These are phyloP conservation scores for Corythornis cristatus DNA, from an alignment of 2,113 vertebrate species.

Conservation along the genomic window DNA sequence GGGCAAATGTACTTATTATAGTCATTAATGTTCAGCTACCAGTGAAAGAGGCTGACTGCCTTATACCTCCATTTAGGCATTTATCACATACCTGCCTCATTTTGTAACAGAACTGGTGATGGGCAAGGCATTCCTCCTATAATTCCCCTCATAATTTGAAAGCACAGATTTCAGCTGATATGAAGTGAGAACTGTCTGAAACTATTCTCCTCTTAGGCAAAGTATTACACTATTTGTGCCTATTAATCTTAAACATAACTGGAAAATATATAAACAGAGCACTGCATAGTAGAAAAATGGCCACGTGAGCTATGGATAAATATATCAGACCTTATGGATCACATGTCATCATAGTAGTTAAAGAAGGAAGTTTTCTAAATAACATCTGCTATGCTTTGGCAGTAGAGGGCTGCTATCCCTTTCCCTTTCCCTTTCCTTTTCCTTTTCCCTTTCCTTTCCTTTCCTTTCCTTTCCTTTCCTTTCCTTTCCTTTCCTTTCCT, in stretches of 20 bases:
- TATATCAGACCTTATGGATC: background rate
- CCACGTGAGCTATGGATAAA: background rate
- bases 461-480: too few species aligned
- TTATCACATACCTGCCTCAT: background rate
- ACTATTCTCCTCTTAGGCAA: background rate
- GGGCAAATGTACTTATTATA: background rate
- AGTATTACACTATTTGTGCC: background rate
- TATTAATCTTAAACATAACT: background rate
- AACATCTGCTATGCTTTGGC: too few species aligned
- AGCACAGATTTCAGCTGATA: background rate
- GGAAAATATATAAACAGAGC: background rate
- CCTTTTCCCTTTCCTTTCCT: too few species aligned
- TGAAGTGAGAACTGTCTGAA: background rate
- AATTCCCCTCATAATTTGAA: background rate
- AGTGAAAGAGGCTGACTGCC: background rate
- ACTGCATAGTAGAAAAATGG: background rate
- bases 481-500: too few species aligned
- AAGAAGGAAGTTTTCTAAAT: background rate
- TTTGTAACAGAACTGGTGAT: background rate
- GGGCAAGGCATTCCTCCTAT: background rate
- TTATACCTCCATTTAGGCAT: background rate
- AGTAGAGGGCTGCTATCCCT: background rate
- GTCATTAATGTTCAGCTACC: background rate
- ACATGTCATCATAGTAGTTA: background rate
- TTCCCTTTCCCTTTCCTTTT: too few species aligned